phyloP scores from a whole-genome alignment of 2,113 vertebrate genomes.

The Ranitomeya imitator region DNA sequence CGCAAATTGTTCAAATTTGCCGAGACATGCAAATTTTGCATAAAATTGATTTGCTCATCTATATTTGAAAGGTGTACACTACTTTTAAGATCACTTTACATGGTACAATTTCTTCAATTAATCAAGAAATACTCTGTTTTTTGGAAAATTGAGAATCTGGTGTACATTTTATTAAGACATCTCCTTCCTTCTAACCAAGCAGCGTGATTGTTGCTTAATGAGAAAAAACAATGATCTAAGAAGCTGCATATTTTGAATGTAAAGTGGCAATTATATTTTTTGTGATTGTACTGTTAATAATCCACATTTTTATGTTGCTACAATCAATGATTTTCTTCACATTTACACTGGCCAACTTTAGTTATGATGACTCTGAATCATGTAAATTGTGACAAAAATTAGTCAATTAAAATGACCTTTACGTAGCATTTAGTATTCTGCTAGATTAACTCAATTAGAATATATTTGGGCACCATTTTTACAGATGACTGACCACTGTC shows the following conservation, averaged over 20 bases:
- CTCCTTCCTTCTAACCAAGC: background rate
- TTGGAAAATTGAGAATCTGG: background rate
- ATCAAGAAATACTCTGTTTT: background rate
- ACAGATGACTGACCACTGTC: background rate
- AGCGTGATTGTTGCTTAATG: background rate
- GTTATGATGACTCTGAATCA: background rate
- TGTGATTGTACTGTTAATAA: background rate
- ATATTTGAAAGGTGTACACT: background rate
- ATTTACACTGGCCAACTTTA: background rate
- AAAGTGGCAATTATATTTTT: background rate
- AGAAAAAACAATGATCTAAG: background rate
- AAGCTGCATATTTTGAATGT: background rate
- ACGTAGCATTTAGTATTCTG: background rate
- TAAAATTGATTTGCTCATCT: too few relatives aligned
- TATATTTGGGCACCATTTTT: background rate
- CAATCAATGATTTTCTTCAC: background rate
- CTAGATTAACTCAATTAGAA: background rate
- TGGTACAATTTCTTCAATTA: background rate
- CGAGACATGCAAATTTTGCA: too few relatives aligned
- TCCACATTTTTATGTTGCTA: background rate
- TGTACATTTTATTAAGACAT: background rate
- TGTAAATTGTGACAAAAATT: background rate
- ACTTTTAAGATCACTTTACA: background rate
- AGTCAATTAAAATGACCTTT: background rate
- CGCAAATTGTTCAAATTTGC: too few relatives aligned